Conservation (phyloP, 2,797 vertebrate species). For the Alca torda region DNA sequence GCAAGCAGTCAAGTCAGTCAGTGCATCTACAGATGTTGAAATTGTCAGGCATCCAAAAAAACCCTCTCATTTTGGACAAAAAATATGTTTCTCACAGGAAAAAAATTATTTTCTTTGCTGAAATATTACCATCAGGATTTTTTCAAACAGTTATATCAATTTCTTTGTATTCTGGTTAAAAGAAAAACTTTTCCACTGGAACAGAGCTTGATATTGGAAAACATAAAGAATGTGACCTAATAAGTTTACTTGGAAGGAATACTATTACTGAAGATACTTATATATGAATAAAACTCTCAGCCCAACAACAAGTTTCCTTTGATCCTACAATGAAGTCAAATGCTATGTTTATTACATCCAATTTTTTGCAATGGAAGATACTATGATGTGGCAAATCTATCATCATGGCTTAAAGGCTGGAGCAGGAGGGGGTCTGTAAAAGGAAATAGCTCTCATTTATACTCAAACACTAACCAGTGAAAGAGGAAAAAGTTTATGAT, state of each 20-base stretch:
- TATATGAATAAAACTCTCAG: background rate
- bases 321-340: background rate
- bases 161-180: background rate
- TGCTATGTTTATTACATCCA: background rate
- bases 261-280: background rate
- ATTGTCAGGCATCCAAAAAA: slow-evolving; percentile 38
- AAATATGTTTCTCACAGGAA: background rate
- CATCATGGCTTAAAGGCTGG: background rate
- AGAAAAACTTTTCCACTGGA: background rate
- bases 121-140: slow-evolving; percentile 9
- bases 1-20: background rate
- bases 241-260: slow-evolving; percentile 11
- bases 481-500: background rate
- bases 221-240: background rate
- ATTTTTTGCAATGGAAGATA: background rate
- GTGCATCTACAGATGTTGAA: slow-evolving; percentile 41
- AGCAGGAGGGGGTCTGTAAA: background rate
- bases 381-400: background rate
- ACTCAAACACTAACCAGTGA: background rate
- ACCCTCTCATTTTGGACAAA: background rate
- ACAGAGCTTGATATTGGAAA: background rate
- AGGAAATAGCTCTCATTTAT: background rate
- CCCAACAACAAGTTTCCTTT: background rate
- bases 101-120: background rate
- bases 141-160: slow-evolving; percentile 1